Evolutionary conservation across 1,140 invertebrate genomes (phyloP).

Genomic region (Mactra quadrangularis): DNA sequence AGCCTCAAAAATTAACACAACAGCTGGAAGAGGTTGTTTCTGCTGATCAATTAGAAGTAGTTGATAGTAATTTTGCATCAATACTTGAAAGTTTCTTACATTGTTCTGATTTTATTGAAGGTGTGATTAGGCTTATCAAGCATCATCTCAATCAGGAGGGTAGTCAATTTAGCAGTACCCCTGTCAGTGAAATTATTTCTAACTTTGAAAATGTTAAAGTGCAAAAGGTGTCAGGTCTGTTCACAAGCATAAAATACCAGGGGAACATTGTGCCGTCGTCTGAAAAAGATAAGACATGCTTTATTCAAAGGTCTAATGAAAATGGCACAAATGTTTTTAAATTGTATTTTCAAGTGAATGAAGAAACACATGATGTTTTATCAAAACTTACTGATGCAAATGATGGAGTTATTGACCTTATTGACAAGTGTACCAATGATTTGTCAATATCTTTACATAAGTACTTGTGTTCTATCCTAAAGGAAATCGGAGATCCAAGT

Average conservation of each 20-base stretch:
- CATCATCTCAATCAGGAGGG: background rate
- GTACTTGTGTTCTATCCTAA: background rate
- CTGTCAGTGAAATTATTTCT: background rate
- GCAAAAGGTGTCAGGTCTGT: conserved; percentile 14
- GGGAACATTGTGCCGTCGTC: background rate
- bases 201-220: background rate
- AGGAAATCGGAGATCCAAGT: background rate
- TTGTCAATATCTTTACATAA: background rate
- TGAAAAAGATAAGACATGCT: background rate
- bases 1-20: conserved; percentile 13
- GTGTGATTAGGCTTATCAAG: conserved; percentile 7
- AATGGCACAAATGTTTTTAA: background rate
- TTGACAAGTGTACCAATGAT: conserved; percentile 18
- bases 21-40: conserved; percentile 16
- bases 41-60: background rate
- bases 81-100: background rate
- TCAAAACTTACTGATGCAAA: background rate
- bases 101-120: background rate
- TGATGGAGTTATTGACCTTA: background rate
- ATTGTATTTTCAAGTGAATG: conserved; percentile 4
- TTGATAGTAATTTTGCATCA: background rate
- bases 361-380: background rate
- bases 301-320: background rate
- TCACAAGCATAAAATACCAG: conserved; percentile 25
- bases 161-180: background rate